These are phyloP conservation scores for Podarcis muralis DNA, from an alignment of 2,113 vertebrate species.

Conservation along the genomic window DNA sequence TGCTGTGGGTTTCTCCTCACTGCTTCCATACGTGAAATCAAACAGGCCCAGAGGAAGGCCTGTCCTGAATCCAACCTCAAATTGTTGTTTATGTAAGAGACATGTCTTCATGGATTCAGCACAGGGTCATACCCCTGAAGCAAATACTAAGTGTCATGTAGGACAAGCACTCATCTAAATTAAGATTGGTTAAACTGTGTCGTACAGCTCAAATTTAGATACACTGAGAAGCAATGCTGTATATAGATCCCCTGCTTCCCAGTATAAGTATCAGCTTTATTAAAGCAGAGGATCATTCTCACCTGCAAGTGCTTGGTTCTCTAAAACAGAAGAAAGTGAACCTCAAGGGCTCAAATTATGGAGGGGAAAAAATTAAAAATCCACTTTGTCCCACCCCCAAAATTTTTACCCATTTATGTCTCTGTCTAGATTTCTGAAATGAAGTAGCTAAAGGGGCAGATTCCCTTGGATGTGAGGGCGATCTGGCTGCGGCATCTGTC, in stretches of 20 bases:
- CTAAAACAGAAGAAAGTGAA: background rate
- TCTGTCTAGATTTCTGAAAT: background rate
- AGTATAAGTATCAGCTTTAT: background rate
- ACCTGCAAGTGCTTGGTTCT: background rate
- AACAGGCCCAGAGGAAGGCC: background rate
- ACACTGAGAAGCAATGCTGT: background rate
- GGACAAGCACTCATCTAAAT: background rate
- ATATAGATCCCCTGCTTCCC: constrained; percentile 1
- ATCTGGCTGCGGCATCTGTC: too few relatives aligned
- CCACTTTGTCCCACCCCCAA: background rate
- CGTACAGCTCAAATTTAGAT: constrained; percentile 28
- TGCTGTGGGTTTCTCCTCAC: background rate
- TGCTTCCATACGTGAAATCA: background rate
- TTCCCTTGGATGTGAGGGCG: too few relatives aligned
- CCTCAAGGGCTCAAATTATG: background rate
- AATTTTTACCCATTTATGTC: background rate
- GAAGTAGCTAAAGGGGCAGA: background rate
- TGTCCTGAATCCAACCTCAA: constrained; percentile 20
- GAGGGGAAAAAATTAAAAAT: background rate
- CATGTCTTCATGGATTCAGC: background rate
- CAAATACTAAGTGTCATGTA: background rate
- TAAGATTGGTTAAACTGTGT: constrained; percentile 8
- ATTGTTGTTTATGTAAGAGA: constrained; percentile 15
- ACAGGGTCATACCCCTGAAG: background rate
- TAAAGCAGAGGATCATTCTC: background rate